Evolutionary conservation across 2,888 invertebrate genomes (phyloP).

Genomic region (Meteorus colon): DNA sequence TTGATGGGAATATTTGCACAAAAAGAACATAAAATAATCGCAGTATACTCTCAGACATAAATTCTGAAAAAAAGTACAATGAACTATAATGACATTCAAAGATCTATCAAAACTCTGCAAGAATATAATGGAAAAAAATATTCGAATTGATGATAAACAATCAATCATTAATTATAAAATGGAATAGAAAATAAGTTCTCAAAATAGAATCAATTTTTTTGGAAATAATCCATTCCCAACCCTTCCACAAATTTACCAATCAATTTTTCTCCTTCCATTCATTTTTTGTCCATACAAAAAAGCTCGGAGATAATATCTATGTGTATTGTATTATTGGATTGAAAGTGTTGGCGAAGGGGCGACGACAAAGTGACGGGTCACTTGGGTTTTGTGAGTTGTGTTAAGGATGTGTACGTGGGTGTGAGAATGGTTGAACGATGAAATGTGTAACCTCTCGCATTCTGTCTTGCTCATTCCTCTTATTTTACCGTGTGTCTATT

Average conservation of each 20-base stretch:
- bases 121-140: too few relatives aligned
- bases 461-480: constrained; percentile 26
- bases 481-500: not conserved
- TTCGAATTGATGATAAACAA: too few relatives aligned
- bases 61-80: too few relatives aligned
- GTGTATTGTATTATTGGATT: constrained; percentile 50
- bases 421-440: constrained; percentile 37
- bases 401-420: constrained; percentile 43
- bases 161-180: too few relatives aligned
- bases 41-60: too few relatives aligned
- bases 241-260: constrained; percentile 6
- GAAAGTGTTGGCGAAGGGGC: constrained; percentile 48
- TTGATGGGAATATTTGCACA: too few relatives aligned
- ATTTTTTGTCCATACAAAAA: not conserved
- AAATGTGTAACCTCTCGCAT: constrained; percentile 30
- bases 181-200: not conserved
- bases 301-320: constrained; percentile 22
- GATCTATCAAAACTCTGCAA: too few relatives aligned
- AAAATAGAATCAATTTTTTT: not conserved
- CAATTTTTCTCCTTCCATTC: not conserved
- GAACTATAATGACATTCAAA: too few relatives aligned
- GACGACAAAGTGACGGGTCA: constrained; percentile 41
- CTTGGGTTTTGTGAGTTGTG: constrained; percentile 36
- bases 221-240: constrained; percentile 6
- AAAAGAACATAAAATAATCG: too few relatives aligned